Evolutionary conservation across 2,797 vertebrate genomes (phyloP).

Genomic region (Melanogrammus aeglefinus): DNA sequence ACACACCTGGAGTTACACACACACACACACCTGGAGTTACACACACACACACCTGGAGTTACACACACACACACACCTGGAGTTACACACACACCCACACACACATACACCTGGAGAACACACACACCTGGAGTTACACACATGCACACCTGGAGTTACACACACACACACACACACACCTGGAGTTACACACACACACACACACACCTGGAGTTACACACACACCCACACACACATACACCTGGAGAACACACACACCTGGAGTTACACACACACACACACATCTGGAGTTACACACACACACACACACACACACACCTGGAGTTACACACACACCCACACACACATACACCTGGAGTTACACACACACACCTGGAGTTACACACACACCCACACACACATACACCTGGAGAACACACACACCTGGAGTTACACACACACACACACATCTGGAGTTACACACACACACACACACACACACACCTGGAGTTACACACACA

Average conservation of each 20-base stretch:
- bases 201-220: constrained; percentile 65
- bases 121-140: neutral
- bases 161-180: neutral
- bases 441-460: neutral
- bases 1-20: constrained; percentile 63
- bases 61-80: neutral
- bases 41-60: neutral
- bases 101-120: neutral
- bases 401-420: too few relatives aligned
- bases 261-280: too few relatives aligned
- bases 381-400: too few relatives aligned
- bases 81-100: neutral
- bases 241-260: neutral
- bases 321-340: too few relatives aligned
- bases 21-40: too few relatives aligned
- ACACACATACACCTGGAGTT: too few relatives aligned
- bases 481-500: too few relatives aligned
- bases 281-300: too few relatives aligned
- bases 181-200: neutral
- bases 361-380: too few relatives aligned
- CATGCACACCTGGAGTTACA: too few relatives aligned
- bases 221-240: neutral
- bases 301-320: too few relatives aligned
- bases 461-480: neutral
- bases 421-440: neutral